phyloP scores from a whole-genome alignment of 2,797 vertebrate species.

The Euphonia xanthogaster region DNA sequence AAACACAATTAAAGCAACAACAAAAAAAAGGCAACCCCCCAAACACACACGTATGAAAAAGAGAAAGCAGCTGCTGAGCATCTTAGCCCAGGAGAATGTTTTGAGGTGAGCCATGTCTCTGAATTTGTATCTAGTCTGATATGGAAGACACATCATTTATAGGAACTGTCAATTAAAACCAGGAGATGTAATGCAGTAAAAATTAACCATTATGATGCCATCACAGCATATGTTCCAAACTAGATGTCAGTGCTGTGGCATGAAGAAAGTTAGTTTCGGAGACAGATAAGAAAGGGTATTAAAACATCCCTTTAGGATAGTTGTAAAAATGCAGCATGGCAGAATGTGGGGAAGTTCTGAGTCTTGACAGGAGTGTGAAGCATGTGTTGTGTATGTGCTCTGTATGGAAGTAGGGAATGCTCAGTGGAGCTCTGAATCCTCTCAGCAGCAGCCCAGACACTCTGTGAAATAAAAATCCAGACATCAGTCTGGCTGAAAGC shows the following conservation, averaged over 20 bases:
- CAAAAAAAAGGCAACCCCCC: fast-evolving
- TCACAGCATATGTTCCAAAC: background rate
- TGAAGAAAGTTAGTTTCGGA: background rate
- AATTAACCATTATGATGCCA: background rate
- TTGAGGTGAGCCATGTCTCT: background rate
- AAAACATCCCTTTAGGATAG: background rate
- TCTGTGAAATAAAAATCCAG: constrained; percentile 54
- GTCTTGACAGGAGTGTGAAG: background rate
- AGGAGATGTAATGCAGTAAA: background rate
- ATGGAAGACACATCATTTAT: background rate
- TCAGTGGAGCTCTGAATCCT: constrained; percentile 1
- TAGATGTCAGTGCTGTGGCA: background rate
- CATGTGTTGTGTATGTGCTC: background rate
- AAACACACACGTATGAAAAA: background rate
- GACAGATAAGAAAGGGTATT: background rate
- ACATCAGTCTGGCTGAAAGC: constrained; percentile 26
- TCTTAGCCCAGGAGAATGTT: background rate
- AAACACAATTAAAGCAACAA: background rate
- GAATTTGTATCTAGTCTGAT: background rate
- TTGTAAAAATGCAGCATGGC: background rate
- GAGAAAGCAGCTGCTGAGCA: background rate
- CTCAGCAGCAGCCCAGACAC: constrained; percentile 1
- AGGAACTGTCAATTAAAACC: background rate
- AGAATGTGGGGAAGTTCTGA: background rate
- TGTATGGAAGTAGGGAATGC: background rate